phyloP scores from a whole-genome alignment of 2,888 invertebrate genomes.

The Hirtodrosophila histrioides region DNA sequence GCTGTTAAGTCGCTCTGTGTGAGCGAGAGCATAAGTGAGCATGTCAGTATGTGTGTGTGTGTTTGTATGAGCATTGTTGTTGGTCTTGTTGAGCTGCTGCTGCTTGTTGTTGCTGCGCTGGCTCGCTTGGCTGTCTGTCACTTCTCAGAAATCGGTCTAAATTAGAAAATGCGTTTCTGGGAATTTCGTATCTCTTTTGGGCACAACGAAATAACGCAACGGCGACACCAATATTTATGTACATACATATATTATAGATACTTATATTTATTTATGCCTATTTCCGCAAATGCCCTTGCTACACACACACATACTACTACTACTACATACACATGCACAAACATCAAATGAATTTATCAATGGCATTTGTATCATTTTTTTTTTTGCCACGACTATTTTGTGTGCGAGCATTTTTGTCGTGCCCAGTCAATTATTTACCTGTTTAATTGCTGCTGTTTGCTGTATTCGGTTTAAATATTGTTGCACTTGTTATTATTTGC shows the following conservation, averaged over 20 bases:
- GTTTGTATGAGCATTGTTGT: slow-evolving; percentile 59
- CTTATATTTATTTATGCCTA: slow-evolving; percentile 32
- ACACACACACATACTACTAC: slow-evolving; percentile 1
- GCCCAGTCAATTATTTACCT: slow-evolving; percentile 52
- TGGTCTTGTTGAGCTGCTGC: slow-evolving; percentile 69
- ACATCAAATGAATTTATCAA: slow-evolving; percentile 52
- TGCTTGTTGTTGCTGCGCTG: slow-evolving; percentile 48
- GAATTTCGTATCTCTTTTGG: slow-evolving; percentile 81
- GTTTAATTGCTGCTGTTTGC: slow-evolving; percentile 15
- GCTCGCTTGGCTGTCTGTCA: slow-evolving; percentile 76
- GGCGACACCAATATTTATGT: slow-evolving; percentile 53
- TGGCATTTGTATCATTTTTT: slow-evolving; percentile 33
- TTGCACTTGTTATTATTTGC: slow-evolving; percentile 28
- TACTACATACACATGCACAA: slow-evolving; percentile 4
- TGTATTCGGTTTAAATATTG: slow-evolving; percentile 4
- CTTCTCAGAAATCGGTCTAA: slow-evolving; percentile 83
- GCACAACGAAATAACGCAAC: slow-evolving; percentile 66
- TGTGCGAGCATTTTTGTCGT: slow-evolving; percentile 25
- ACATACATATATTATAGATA: slow-evolving; percentile 34
- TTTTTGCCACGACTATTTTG: slow-evolving; percentile 40
- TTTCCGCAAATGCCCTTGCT: slow-evolving; percentile 43
- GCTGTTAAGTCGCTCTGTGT: slow-evolving; percentile 55
- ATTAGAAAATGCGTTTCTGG: slow-evolving; percentile 84
- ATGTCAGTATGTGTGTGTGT: slow-evolving; percentile 21
- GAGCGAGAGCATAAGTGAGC: slow-evolving; percentile 27